Conservation (phyloP, 1,140 invertebrate genomes). For the Bombus waltoni region DNA sequence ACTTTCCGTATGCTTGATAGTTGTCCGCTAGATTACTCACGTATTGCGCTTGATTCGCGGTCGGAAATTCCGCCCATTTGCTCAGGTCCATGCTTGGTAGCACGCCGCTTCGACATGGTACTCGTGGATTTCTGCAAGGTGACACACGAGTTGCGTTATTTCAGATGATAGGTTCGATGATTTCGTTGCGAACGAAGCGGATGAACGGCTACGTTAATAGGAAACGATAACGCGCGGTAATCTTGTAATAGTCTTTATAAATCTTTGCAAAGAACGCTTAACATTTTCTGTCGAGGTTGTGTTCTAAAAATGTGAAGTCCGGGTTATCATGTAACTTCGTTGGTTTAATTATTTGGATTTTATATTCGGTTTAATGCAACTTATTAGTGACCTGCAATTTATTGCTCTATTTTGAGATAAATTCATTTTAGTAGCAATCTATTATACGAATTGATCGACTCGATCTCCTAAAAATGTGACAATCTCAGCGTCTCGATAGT, state of each 20-base stretch:
- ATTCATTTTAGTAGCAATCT: too few relatives aligned
- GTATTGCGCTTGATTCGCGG: constrained; percentile 83
- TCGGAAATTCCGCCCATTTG: constrained; percentile 92
- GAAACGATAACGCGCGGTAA: background rate
- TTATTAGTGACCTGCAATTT: too few relatives aligned
- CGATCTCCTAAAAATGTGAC: too few relatives aligned
- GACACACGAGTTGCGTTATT: constrained; percentile 34
- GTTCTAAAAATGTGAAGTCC: background rate
- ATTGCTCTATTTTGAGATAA: too few relatives aligned
- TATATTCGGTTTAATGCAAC: too few relatives aligned
- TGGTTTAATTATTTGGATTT: too few relatives aligned
- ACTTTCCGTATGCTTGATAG: constrained; percentile 84
- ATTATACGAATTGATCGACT: too few relatives aligned
- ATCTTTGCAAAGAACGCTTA: too few relatives aligned
- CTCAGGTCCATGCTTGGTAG: constrained; percentile 92
- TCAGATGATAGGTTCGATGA: background rate
- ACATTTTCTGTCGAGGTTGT: background rate
- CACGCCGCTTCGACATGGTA: constrained; percentile 93
- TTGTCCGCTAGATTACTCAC: constrained; percentile 86
- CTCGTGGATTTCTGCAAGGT: constrained; percentile 91
- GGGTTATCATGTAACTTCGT: background rate
- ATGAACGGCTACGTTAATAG: background rate
- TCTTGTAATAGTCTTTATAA: background rate
- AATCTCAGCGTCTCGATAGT: too few relatives aligned
- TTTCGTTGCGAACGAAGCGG: background rate